A percentile compares a stretch with the other conserved stretches of the same genome.
phyloP scores from a whole-genome alignment of 1,140 invertebrate genomes.

The Venturia canescens region DNA sequence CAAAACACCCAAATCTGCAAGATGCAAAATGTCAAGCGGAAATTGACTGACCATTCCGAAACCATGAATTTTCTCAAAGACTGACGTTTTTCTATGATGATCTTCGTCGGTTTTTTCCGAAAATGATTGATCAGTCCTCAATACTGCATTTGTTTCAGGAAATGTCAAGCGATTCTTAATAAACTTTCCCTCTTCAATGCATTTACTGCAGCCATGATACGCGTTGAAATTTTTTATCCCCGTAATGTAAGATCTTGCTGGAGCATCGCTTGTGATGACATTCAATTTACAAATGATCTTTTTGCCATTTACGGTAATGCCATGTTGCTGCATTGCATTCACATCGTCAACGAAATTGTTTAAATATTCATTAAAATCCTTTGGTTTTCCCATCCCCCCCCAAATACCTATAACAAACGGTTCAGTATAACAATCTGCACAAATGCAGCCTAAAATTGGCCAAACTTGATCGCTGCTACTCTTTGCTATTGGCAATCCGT shows the following conservation, averaged over 20 bases:
- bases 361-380: conserved; percentile 48
- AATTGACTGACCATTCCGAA: conserved; percentile 1
- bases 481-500: conserved; percentile 52
- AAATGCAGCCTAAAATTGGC: conserved; percentile 51
- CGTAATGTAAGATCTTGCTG: conserved; percentile 66
- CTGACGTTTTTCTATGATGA: conserved; percentile 52
- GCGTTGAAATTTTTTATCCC: conserved; percentile 64
- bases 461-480: conserved; percentile 51
- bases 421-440: conserved; percentile 50
- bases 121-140: conserved; percentile 59
- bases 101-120: conserved; percentile 47
- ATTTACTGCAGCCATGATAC: conserved; percentile 60
- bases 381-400: conserved; percentile 49
- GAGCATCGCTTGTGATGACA: conserved; percentile 57
- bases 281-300: conserved; percentile 10
- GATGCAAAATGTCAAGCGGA: neutral
- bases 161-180: conserved; percentile 38
- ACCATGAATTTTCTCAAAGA: neutral
- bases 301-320: conserved; percentile 37
- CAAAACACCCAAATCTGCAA: neutral
- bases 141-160: conserved; percentile 37
- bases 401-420: conserved; percentile 49
- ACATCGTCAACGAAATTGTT: conserved; percentile 49
- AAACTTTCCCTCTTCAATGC: conserved; percentile 57
- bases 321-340: conserved; percentile 29